Conservation (phyloP, 2,888 invertebrate genomes). For the Ormyrus nitidulus region DNA sequence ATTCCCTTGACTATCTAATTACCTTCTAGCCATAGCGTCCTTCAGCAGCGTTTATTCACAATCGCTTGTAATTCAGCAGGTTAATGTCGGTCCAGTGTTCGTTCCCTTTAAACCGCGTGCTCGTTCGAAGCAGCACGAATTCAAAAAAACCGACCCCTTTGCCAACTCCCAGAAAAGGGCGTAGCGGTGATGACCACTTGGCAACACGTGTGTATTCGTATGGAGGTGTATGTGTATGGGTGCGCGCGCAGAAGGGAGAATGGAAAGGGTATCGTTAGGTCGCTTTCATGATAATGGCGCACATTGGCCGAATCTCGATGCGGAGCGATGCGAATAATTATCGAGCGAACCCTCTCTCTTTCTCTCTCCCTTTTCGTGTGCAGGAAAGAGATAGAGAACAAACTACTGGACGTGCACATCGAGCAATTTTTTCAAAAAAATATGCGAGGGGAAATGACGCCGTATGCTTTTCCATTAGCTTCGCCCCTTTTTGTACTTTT, state of each 20-base stretch:
- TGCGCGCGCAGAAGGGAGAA: background rate
- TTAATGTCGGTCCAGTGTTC: too few relatives aligned
- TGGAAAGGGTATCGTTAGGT: conserved; percentile 49
- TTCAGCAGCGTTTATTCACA: too few relatives aligned
- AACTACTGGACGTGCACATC: conserved; percentile 4
- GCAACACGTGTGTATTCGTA: conserved; percentile 2
- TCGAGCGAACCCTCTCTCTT: background rate
- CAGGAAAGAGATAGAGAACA: background rate
- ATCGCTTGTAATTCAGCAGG: too few relatives aligned
- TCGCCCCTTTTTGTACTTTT: background rate
- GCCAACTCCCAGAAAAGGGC: background rate
- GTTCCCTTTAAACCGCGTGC: too few relatives aligned
- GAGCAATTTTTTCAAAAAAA: conserved; percentile 23
- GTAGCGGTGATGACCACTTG: conserved; percentile 20
- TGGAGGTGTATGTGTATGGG: background rate
- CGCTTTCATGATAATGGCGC: conserved; percentile 57
- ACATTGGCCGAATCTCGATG: conserved; percentile 32
- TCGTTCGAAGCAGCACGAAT: too few relatives aligned
- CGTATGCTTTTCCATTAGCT: conserved; percentile 30
- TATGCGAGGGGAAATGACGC: background rate
- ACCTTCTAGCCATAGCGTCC: too few relatives aligned
- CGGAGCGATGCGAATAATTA: conserved; percentile 35
- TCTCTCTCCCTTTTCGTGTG: too few relatives aligned
- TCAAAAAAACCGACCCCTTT: too few relatives aligned
- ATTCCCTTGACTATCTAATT: too few relatives aligned